Base-by-base conservation (phyloP, 1,140 invertebrate genomes). In the Anagrus nilaparvatae region DNA sequence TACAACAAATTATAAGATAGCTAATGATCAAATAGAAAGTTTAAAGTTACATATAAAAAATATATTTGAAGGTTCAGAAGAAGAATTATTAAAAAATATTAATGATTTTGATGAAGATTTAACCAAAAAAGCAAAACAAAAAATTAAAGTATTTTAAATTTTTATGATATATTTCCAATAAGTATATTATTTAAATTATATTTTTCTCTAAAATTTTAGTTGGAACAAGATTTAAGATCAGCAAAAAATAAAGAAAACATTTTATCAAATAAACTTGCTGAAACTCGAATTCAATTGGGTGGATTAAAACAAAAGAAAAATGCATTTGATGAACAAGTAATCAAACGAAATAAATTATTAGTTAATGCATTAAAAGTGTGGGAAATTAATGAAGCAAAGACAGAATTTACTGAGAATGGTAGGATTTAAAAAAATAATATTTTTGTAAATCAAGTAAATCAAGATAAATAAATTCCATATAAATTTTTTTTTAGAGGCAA, bases 11-110 rank as follows among this genome's bases (percentile, higher is more conserved):
- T 61, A 57, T 61, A 51, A 68, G 59, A 46, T 67, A 46, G 51
- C 61, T 33, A 59, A 67, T 42, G 63, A 63, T 30, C 69, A 70
- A 54, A 60, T 75, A 38, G 41, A 67, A 42, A 69, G 71, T 46
- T 51, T 78, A 25, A 65, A 70, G 53, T 66, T 67, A 47, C 64
- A 56, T 20, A 78, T 81, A 44, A 68, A 74, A 43, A 63, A 71
- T 33, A 56, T 79, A 27, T 79, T 76, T 58, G 55, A 75, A 50
- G 78, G 78, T 5, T 65, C 75, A 24, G 67, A 74, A 47, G 63
- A 70, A 30, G 74, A 82, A 39, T 67, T 90, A 24, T 61, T 77
- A 31, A 53, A 73, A 27, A 72, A 72, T 51, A 77, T 88, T 27
- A 34, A 54, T 18, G 49, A 52, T 5, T 51, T 56, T 28, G 52